These are phyloP conservation scores for Eucidaris tribuloides DNA, from an alignment of 35 echinoderm and acorn worm genomes.

Conservation along the genomic window DNA sequence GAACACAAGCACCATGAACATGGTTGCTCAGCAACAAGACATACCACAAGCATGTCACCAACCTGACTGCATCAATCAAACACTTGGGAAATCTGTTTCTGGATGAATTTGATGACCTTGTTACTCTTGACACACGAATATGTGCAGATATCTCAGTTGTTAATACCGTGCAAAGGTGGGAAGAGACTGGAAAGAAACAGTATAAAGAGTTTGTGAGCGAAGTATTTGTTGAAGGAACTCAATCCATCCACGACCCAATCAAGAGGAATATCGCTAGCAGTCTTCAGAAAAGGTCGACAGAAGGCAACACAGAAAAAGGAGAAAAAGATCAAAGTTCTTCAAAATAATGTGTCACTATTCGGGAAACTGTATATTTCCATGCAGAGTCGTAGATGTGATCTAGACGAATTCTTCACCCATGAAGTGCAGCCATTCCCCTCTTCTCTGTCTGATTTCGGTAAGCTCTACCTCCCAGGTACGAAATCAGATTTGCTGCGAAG, in stretches of 20 bases:
- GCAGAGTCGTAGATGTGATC: conserved; percentile 18
- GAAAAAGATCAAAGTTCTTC: too few species aligned
- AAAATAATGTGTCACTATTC: too few species aligned
- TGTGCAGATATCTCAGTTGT: background rate
- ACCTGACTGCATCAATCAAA: background rate
- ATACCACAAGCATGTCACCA: background rate
- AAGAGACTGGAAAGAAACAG: conserved; percentile 7
- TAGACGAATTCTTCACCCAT: conserved; percentile 29
- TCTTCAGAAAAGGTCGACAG: too few species aligned
- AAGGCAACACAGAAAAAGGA: too few species aligned
- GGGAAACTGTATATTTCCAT: too few species aligned
- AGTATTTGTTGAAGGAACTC: background rate
- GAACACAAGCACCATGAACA: background rate
- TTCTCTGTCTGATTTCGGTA: too few species aligned
- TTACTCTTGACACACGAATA: background rate
- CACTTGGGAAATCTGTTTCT: background rate
- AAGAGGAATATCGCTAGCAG: too few species aligned
- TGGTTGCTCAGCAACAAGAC: background rate
- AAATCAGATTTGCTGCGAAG: too few species aligned
- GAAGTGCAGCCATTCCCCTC: conserved; percentile 36
- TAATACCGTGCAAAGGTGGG: background rate
- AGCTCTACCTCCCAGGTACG: too few species aligned
- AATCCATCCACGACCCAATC: too few species aligned
- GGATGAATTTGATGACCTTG: background rate
- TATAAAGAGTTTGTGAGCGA: background rate